Percentiles rank a stretch among this genome's conserved stretches.
Conservation (phyloP, 1,140 invertebrate species). For the Aricia agestis region DNA sequence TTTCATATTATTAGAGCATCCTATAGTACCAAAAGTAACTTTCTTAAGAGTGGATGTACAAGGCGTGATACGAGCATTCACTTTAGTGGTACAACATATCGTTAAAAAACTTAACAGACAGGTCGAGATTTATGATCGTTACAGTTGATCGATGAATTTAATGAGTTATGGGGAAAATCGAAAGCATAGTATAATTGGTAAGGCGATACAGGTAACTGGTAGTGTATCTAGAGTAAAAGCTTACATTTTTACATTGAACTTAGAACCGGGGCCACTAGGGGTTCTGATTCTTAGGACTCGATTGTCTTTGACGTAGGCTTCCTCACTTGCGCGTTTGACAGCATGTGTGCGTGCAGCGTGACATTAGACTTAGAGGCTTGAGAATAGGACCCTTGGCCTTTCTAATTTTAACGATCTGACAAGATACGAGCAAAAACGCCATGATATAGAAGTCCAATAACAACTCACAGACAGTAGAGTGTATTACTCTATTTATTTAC, state of each 20-base stretch:
- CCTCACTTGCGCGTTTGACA: no score
- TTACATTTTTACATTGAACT: slow-evolving; percentile 24
- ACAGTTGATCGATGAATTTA: slow-evolving; percentile 46
- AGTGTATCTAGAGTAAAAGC: slow-evolving; percentile 22
- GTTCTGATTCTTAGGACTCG: not conserved
- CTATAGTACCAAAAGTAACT: no score
- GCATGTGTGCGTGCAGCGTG: no score
- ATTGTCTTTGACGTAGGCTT: no score
- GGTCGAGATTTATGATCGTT: not conserved
- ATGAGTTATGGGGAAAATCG: slow-evolving; percentile 47
- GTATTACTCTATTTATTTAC: not conserved
- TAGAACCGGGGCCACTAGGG: slow-evolving; percentile 24
- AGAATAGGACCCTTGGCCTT: slow-evolving; percentile 6
- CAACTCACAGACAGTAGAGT: not conserved
- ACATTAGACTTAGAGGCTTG: no score
- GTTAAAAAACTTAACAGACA: not conserved
- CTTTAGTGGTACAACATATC: not conserved
- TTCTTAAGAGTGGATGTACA: no score
- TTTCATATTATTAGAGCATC: no score
- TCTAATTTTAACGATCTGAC: slow-evolving; percentile 25
- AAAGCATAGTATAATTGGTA: slow-evolving; percentile 39
- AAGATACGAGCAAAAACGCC: slow-evolving; percentile 18
- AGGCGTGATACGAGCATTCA: not conserved
- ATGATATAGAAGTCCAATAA: not conserved
- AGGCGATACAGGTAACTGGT: slow-evolving; percentile 26